A percentile compares a stretch with the other conserved stretches of the same genome.
phyloP scores from a whole-genome alignment of 2,113 vertebrate genomes.

The Mesocricetus auratus region DNA sequence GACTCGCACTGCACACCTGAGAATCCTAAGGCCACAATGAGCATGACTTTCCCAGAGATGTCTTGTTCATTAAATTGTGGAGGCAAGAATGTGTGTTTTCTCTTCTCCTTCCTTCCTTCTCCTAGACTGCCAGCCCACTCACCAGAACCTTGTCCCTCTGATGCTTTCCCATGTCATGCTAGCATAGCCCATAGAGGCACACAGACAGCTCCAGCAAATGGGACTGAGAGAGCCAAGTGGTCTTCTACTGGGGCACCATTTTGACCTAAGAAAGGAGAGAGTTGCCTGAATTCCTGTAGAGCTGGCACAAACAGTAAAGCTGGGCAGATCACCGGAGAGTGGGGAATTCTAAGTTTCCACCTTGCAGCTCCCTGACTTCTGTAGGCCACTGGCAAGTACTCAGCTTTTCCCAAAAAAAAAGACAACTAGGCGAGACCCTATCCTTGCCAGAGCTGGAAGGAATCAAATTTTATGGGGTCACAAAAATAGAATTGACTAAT shows the following conservation, averaged over 20 bases:
- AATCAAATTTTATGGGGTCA: slow-evolving; percentile 24
- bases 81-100: not conserved
- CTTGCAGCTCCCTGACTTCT: not conserved
- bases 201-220: not conserved
- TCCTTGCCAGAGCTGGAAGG: not conserved
- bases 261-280: not conserved
- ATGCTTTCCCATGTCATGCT: not conserved
- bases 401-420: not conserved
- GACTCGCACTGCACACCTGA: not conserved
- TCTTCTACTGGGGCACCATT: not conserved
- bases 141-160: not conserved
- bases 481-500: slow-evolving; percentile 38
- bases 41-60: not conserved
- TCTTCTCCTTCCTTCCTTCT: not conserved
- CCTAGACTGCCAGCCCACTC: not conserved
- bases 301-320: not conserved
- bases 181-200: not conserved
- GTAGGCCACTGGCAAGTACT: not conserved
- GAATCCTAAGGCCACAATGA: not conserved
- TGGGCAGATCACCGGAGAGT: not conserved
- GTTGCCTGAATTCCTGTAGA: not conserved
- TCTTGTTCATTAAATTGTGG: not conserved
- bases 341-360: not conserved
- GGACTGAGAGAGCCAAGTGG: not conserved
- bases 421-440: not conserved